Percentiles rank a stretch among this genome's conserved stretches.
Evolutionary conservation across 2,888 invertebrate species (phyloP).

Genomic region (Nemoura dubitans): DNA sequence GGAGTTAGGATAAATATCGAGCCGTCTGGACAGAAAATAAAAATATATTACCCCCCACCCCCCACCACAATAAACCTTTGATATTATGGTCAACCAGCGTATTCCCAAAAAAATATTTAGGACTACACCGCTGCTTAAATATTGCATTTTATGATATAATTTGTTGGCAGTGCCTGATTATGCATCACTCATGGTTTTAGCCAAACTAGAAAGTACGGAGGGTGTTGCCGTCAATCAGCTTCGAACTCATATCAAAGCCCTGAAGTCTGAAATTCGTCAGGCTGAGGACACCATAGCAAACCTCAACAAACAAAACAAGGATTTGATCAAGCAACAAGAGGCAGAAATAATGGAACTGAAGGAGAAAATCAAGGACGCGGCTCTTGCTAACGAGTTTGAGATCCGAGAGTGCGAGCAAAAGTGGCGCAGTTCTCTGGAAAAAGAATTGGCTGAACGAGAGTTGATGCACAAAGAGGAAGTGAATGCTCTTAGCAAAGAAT

Average conservation of each 20-base stretch:
- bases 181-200: background rate
- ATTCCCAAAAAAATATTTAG: too few species aligned
- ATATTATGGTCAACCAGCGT: too few species aligned
- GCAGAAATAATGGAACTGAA: constrained; percentile 37
- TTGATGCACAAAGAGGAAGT: constrained; percentile 55
- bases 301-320: constrained; percentile 56
- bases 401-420: constrained; percentile 38
- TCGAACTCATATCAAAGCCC: constrained; percentile 33
- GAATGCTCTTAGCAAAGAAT: constrained; percentile 59
- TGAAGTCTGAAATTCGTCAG: constrained; percentile 46
- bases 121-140: too few species aligned
- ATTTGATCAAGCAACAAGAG: constrained; percentile 54
- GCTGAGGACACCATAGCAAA: constrained; percentile 51
- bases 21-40: too few species aligned
- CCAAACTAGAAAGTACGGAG: constrained; percentile 32
- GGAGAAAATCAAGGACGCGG: constrained; percentile 36
- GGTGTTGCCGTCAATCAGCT: constrained; percentile 28
- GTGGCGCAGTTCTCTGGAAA: constrained; percentile 44
- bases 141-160: too few species aligned
- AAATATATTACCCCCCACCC: too few species aligned
- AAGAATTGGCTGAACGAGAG: constrained; percentile 42
- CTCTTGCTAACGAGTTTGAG: constrained; percentile 37
- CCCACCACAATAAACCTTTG: too few species aligned
- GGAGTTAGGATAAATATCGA: too few species aligned
- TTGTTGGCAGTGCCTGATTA: too few species aligned